Evolutionary conservation across 2,113 vertebrate species (phyloP).

Genomic region (Reinhardtius hippoglossoides): DNA sequence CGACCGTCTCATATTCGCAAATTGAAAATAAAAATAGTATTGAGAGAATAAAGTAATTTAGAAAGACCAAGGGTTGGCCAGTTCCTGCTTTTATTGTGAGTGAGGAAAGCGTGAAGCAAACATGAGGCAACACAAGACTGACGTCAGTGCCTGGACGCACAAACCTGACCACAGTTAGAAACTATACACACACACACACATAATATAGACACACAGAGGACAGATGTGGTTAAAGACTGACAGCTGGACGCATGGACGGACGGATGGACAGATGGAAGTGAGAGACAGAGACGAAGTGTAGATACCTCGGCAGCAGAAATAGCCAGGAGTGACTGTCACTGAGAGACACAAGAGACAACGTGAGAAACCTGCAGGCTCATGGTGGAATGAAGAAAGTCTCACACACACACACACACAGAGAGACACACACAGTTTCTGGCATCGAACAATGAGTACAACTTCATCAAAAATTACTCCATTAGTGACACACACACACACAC

Average conservation of each 20-base stretch:
- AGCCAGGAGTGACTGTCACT: slow-evolving; percentile 87
- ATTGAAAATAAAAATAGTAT: background rate
- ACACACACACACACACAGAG: slow-evolving; percentile 12
- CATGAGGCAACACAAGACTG: slow-evolving; percentile 60
- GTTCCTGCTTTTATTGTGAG: slow-evolving; percentile 64
- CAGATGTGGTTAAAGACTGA: slow-evolving; percentile 62
- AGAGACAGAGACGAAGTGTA: slow-evolving; percentile 72
- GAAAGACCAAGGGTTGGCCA: slow-evolving; percentile 73
- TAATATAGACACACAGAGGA: slow-evolving; percentile 48
- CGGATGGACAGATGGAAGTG: slow-evolving; percentile 39
- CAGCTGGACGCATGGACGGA: slow-evolving; percentile 32
- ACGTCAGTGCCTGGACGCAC: slow-evolving; percentile 43
- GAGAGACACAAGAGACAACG: slow-evolving; percentile 86
- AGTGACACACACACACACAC: background rate
- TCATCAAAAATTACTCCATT: no score
- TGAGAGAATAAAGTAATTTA: background rate
- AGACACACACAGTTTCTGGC: background rate
- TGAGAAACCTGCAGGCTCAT: slow-evolving; percentile 75
- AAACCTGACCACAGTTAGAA: slow-evolving; percentile 43
- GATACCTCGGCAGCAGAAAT: slow-evolving; percentile 89
- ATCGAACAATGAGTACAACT: no score
- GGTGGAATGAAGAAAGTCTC: slow-evolving; percentile 57
- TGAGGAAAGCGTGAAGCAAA: slow-evolving; percentile 75
- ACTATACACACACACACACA: slow-evolving; percentile 25
- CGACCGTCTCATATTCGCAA: no score